Evolutionary conservation across 1,140 invertebrate species (phyloP), one percentile per base, ranked within the genome.

Genomic region (Drosophila kurseongensis): DNA sequence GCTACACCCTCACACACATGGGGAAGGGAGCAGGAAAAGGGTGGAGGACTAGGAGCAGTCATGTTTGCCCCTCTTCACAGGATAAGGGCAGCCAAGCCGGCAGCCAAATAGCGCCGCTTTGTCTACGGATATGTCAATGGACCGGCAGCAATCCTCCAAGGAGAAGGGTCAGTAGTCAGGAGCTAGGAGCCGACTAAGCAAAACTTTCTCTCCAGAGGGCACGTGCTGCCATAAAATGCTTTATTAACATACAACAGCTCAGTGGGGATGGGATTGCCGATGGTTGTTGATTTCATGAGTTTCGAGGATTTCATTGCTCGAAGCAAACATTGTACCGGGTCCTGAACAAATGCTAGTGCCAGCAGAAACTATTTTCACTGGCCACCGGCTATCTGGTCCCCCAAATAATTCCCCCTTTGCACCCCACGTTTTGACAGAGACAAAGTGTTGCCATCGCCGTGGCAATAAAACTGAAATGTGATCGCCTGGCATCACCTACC

Each of bases 191-290:
- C 69, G 45, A 57, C 73, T 44, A 60, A 52, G 50, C 57, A 58
- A 56, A 74, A 69, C 55, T 55, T 58, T 54, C 41, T 13, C 29
- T 27, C 10, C 27, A 27, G 41, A 62, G 36, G 41, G 18, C 77
- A 85, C 81, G 67, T 76, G 84, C 75, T 77, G 66, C 47, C 75
- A 86, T 86, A 88, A 86, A 88, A 88, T 76, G 45, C 54, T 83
- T 83, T 83, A 86, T 89, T 86, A 86, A 75, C 83, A 82, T 88
- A 71, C 73, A 63, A 54, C 27, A 23, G 29, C 58, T 58, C 40
- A 29, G 32, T 36, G 18, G 18, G 29, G 32, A 32, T 32, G 36
- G 18, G 57, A 41, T 56, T 56, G 68, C 47, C 40, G 56, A 35
- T 36, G 57, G 36, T 56, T 63, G 68, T 61, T 52, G 56, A 40